A percentile compares a stretch with the other conserved stretches of the same genome.
Evolutionary conservation across 2,797 vertebrate genomes (phyloP).

Genomic region (Nyctalus aviator): DNA sequence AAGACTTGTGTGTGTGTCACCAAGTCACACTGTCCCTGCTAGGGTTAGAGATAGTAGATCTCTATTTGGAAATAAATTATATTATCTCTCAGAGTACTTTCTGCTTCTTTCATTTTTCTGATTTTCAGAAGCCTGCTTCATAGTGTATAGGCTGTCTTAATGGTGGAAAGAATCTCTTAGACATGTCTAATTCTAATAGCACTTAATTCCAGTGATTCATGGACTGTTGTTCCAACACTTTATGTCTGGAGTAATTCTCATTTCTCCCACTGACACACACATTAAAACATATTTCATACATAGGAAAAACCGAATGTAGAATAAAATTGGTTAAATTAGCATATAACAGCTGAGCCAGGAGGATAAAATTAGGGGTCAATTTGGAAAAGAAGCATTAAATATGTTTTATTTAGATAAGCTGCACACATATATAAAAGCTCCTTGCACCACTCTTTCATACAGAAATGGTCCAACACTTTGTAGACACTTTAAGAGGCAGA

Average conservation of each 20-base stretch:
- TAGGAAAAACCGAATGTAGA: neutral
- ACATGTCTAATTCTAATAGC: neutral
- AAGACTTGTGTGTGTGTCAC: neutral
- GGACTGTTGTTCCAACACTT: constrained; percentile 5
- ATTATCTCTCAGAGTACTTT: neutral
- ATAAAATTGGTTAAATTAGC: constrained; percentile 3
- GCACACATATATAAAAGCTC: neutral
- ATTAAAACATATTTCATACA: neutral
- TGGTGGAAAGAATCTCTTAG: neutral
- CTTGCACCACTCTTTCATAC: neutral
- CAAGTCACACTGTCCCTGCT: neutral
- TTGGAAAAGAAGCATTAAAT: neutral
- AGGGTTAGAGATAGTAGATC: neutral
- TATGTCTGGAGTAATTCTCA: neutral
- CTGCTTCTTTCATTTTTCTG: constrained; percentile 15
- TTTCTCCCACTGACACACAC: neutral
- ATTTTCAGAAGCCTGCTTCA: constrained; percentile 13
- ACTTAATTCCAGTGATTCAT: neutral
- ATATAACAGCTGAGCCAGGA: neutral
- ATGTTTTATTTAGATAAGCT: neutral
- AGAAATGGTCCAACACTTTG: neutral
- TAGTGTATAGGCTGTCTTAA: neutral
- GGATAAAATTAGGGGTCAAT: neutral
- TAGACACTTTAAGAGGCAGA: neutral
- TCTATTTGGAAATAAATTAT: constrained; percentile 34